These are phyloP conservation scores for Aproaerema taeniolella DNA, from an alignment of 2,888 invertebrate species.

Conservation along the genomic window DNA sequence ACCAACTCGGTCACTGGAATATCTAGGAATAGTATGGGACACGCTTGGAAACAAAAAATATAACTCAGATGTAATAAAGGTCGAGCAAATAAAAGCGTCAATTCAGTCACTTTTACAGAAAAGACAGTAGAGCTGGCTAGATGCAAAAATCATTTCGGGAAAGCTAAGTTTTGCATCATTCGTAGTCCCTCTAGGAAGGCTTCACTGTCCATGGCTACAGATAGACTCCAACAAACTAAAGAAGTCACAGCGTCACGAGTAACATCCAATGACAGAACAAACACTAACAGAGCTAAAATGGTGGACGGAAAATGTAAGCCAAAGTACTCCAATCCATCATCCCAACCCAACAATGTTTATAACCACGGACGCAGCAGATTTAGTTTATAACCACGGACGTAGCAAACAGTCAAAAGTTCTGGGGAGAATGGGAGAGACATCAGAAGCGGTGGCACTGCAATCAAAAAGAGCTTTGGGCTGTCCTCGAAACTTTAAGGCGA, in stretches of 20 bases:
- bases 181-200: slow-evolving; percentile 13
- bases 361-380: slow-evolving; percentile 11
- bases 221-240: slow-evolving; percentile 9
- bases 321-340: slow-evolving; percentile 8
- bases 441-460: slow-evolving; percentile 14
- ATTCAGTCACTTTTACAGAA: background rate
- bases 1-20: slow-evolving; percentile 9
- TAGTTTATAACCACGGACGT: slow-evolving; percentile 17
- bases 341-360: slow-evolving; percentile 8
- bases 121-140: slow-evolving; percentile 9
- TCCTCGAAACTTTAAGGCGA: background rate
- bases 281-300: slow-evolving; percentile 4
- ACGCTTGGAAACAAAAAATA: background rate
- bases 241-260: background rate
- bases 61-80: background rate
- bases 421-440: slow-evolving; percentile 12
- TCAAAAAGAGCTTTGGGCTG: slow-evolving; percentile 10
- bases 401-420: slow-evolving; percentile 7
- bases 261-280: background rate
- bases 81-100: background rate
- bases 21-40: slow-evolving; percentile 19
- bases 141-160: slow-evolving; percentile 12
- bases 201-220: slow-evolving; percentile 13
- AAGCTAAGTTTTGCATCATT: slow-evolving; percentile 16
- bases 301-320: slow-evolving; percentile 1